phyloP scores from a whole-genome alignment of 2,113 vertebrate species.

The Orthonyx spaldingii region DNA sequence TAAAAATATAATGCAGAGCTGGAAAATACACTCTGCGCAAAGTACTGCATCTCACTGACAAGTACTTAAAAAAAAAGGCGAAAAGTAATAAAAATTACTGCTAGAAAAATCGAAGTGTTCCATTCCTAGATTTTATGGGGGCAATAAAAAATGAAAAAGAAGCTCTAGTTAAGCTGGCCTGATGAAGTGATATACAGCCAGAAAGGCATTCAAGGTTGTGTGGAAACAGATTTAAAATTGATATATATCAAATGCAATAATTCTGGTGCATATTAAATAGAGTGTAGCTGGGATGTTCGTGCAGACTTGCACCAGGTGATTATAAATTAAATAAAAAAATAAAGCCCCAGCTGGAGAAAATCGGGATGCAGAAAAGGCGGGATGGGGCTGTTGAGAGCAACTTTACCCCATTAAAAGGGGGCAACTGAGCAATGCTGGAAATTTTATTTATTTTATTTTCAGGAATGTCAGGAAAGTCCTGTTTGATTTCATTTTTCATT shows the following conservation, averaged over 20 bases:
- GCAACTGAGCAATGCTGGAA: not conserved
- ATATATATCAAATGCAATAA: conserved; percentile 57
- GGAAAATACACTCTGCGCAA: conserved; percentile 57
- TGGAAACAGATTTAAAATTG: conserved; percentile 66
- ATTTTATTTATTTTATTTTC: not conserved
- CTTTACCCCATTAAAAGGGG: not conserved
- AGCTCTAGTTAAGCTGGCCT: conserved; percentile 63
- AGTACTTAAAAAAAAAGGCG: conserved; percentile 60
- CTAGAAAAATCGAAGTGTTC: conserved; percentile 70
- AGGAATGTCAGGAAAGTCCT: not conserved
- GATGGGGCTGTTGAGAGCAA: not conserved
- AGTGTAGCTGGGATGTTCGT: not conserved
- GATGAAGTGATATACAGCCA: conserved; percentile 64
- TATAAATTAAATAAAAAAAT: not conserved
- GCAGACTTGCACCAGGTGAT: not conserved
- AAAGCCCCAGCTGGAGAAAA: not conserved
- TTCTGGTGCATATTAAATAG: conserved; percentile 58
- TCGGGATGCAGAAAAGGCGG: not conserved
- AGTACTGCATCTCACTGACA: conserved; percentile 52
- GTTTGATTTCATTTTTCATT: not conserved
- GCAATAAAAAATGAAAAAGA: conserved; percentile 64
- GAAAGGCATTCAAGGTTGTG: conserved; percentile 60
- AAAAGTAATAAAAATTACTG: conserved; percentile 73
- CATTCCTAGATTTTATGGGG: conserved; percentile 64
- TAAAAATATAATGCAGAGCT: conserved; percentile 64